Evolutionary conservation across 2,113 vertebrate species (phyloP).

Genomic region (Pteropus alecto): DNA sequence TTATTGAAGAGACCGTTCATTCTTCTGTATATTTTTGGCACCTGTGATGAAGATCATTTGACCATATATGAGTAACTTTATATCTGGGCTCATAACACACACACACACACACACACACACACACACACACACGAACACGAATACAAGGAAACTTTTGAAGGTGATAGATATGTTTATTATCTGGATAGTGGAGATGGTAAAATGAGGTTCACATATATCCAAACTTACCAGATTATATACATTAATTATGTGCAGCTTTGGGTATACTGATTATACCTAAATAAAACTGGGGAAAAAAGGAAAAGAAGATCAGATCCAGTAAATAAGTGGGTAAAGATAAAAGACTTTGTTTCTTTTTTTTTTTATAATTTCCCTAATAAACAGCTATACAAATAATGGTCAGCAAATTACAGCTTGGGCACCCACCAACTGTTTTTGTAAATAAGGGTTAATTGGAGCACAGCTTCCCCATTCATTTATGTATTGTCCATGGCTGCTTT

Average conservation of each 20-base stretch:
- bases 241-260: background rate
- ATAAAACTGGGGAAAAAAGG: background rate
- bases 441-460: background rate
- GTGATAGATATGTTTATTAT: background rate
- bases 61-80: background rate
- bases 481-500: background rate
- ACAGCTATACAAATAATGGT: background rate
- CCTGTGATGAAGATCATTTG: background rate
- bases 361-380: background rate
- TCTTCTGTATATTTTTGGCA: background rate
- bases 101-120: background rate
- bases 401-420: background rate
- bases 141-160: background rate
- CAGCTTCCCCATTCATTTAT: background rate
- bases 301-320: background rate
- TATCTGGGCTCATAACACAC: background rate
- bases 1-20: background rate
- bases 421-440: background rate
- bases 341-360: background rate
- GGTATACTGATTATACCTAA: background rate
- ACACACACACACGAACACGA: background rate
- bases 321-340: background rate
- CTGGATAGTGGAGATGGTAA: background rate
- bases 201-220: background rate
- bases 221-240: background rate